Evolutionary conservation across 1,140 invertebrate genomes (phyloP), one percentile per base, ranked within the genome.

Genomic region (Drosophila simulans): DNA sequence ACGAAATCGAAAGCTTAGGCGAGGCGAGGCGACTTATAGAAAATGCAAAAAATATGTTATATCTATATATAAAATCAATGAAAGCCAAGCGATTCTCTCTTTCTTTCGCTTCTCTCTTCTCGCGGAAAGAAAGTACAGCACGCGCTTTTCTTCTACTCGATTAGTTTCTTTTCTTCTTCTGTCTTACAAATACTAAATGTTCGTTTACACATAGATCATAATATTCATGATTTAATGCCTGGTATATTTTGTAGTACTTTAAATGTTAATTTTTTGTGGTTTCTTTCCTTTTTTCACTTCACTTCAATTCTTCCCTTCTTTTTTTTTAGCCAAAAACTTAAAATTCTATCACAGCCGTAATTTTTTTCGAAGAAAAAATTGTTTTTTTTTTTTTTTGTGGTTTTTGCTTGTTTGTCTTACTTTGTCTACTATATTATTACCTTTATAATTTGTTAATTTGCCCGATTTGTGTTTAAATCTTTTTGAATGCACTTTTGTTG

Each of bases 291-390:
- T 51, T 11, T 22, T 22, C 20, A 22, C 3, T 22, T 22, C 20
- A 22, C 3, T 22, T 22, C 20, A 22, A 2, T 22, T 22, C 20
- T 22, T 22, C 20, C 3, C 20, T 22, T 22, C 20, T 27, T 49
- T 51, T 58, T 31, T 15, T 40, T 65, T 57, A 52, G 34, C 40
- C 31, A 53, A 75, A 75, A 84, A 76, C 83, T 86, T 86, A 86
- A 83, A 79, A 83, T 77, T 88, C 80, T 88, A 88, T 88, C 83
- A 88, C 83, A 88, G 83, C 83, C 83, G 65, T 82, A 59, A 62
- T 55, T 64, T 57, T 79, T 78, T 88, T 72, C 68, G 46, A 73
- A 80, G 59, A 80, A 88, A 79, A 77, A 60, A 71, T 64, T 59
- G 40, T 70, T 75, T 25, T n/a, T 52, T 66, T 49, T 69, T 39